These are phyloP conservation scores for Agrilus mali DNA, from an alignment of 2,888 invertebrate genomes.

Conservation along the genomic window DNA sequence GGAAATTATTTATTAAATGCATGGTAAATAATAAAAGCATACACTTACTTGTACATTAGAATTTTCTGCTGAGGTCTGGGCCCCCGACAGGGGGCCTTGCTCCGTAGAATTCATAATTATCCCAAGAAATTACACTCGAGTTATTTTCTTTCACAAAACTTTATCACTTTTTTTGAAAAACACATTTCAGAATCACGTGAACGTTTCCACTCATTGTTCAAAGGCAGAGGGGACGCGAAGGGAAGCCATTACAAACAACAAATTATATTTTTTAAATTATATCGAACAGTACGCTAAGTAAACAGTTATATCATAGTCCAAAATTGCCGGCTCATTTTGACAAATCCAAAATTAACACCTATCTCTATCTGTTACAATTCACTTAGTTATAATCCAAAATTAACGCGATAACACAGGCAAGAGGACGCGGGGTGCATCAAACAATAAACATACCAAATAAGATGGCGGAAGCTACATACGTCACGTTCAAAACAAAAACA, in stretches of 20 bases:
- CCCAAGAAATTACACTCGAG: conserved; percentile 6
- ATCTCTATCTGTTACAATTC: conserved; percentile 4
- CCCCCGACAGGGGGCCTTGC: conserved; percentile 40
- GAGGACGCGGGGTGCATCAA: conserved; percentile 34
- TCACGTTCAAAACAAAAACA: no score
- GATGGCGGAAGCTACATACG: conserved; percentile 25
- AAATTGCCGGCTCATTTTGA: conserved; percentile 4
- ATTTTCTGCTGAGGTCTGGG: conserved; percentile 26
- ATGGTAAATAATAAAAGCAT: background rate
- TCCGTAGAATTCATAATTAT: conserved; percentile 44
- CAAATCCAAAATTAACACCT: conserved; percentile 1
- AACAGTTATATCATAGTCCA: conserved; percentile 7
- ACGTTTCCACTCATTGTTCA: conserved; percentile 47
- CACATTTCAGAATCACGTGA: conserved; percentile 30
- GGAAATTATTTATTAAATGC: no score
- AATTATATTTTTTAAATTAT: conserved; percentile 5
- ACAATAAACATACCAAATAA: conserved; percentile 35
- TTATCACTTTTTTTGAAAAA: conserved; percentile 14
- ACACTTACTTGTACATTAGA: conserved; percentile 13
- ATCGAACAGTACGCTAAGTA: conserved; percentile 1
- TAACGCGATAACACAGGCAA: conserved; percentile 15
- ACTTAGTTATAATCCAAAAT: conserved; percentile 15
- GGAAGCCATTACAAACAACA: conserved; percentile 47
- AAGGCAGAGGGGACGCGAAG: conserved; percentile 55
- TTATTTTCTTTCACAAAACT: conserved; percentile 21